Conservation (phyloP, 2,888 invertebrate genomes). For the Tachina fera region DNA sequence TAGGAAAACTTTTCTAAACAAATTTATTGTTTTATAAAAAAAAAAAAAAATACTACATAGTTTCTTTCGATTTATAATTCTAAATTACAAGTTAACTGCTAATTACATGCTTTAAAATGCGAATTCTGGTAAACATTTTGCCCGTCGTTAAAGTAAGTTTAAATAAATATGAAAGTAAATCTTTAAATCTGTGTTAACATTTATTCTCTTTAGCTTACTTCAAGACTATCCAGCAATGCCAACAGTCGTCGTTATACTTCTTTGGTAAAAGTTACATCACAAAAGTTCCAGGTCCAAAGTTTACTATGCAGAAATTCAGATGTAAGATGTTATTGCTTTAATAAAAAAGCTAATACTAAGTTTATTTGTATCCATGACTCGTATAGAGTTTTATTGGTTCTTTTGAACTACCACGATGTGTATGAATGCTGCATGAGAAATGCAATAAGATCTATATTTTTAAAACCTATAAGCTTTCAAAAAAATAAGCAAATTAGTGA, state of each 20-base stretch:
- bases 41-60: background rate
- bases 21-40: conserved; percentile 28
- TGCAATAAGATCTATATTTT: conserved; percentile 74
- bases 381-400: conserved; percentile 77
- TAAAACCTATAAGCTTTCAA: conserved; percentile 74
- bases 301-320: background rate
- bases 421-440: conserved; percentile 73
- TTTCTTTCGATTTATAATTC: conserved; percentile 5
- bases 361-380: conserved; percentile 26
- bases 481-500: too few species aligned
- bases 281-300: background rate
- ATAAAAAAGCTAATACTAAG: background rate
- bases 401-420: conserved; percentile 74
- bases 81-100: conserved; percentile 31
- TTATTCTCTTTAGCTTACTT: conserved; percentile 72
- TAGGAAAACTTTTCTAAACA: conserved; percentile 18
- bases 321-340: background rate
- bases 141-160: conserved; percentile 28
- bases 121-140: conserved; percentile 24
- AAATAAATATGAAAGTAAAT: background rate
- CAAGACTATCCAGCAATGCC: conserved; percentile 55
- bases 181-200: background rate
- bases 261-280: conserved; percentile 12
- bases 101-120: conserved; percentile 36
- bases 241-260: conserved; percentile 60